Evolutionary conservation across 2,113 vertebrate genomes (phyloP).

Genomic region (Oceanodroma tethys): DNA sequence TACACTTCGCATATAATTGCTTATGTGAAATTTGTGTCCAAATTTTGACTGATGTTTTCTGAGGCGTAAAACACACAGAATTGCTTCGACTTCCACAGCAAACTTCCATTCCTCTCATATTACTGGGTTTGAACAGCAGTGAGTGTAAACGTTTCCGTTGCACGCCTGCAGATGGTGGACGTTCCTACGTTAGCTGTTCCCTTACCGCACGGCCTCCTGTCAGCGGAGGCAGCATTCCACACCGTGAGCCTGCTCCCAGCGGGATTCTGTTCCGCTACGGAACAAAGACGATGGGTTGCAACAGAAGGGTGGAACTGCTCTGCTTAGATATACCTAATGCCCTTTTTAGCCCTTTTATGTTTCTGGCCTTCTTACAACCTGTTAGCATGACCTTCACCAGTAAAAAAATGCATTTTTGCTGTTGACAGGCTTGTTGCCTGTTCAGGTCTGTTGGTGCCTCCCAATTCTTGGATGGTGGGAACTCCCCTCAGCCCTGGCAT

Average conservation of each 20-base stretch:
- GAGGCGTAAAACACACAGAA: background rate
- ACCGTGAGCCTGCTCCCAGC: background rate
- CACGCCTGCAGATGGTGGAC: background rate
- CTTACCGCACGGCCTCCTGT: no score
- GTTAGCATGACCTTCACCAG: background rate
- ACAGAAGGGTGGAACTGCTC: background rate
- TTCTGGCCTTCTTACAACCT: background rate
- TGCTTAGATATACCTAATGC: background rate
- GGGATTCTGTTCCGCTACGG: rapidly evolving
- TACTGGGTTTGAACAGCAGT: background rate
- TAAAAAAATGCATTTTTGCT: background rate
- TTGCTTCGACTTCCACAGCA: background rate
- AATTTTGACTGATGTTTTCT: background rate
- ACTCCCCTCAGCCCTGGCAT: rapidly evolving
- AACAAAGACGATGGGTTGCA: background rate
- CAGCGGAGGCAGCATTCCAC: no score
- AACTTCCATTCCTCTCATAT: background rate
- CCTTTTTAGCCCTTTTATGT: background rate
- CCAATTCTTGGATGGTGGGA: background rate
- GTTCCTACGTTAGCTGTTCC: rapidly evolving
- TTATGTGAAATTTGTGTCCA: background rate
- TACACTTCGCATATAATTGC: background rate
- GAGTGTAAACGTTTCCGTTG: background rate
- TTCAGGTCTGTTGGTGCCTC: background rate
- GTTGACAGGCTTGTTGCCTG: background rate